phyloP scores from a whole-genome alignment of 2,113 vertebrate species.

The Sigmodon hispidus region DNA sequence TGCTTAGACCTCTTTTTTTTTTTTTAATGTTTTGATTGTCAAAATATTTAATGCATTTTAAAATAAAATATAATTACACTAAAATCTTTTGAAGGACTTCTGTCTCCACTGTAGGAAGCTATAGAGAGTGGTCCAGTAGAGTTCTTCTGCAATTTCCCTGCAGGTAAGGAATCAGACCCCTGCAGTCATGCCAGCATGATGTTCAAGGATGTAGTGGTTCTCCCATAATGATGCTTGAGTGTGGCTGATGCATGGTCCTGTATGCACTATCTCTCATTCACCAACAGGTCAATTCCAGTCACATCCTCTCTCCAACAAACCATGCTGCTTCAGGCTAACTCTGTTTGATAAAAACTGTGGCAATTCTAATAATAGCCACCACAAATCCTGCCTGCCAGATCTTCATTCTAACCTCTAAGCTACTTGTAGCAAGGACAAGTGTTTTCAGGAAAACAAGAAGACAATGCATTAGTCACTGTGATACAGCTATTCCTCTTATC shows the following conservation, averaged over 20 bases:
- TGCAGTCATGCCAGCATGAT: not conserved
- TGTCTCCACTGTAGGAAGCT: not conserved
- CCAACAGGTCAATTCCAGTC: slow-evolving; percentile 1
- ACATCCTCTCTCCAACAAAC: slow-evolving; percentile 53
- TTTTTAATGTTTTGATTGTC: not conserved
- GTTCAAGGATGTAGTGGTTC: not conserved
- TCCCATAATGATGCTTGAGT: rapidly evolving
- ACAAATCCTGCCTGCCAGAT: slow-evolving; percentile 72
- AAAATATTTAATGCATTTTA: not conserved
- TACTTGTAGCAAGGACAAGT: slow-evolving; percentile 77
- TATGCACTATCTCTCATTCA: not conserved
- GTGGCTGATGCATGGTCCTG: not conserved
- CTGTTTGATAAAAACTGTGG: slow-evolving; percentile 61
- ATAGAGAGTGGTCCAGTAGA: not conserved
- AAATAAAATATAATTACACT: not conserved
- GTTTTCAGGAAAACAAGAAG: slow-evolving; percentile 79
- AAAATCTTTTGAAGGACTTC: not conserved
- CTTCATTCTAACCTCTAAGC: slow-evolving; percentile 78
- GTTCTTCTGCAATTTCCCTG: not conserved
- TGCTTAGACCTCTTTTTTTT: not conserved
- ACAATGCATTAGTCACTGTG: not conserved
- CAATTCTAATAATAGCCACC: slow-evolving; percentile 75
- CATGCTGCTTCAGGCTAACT: slow-evolving; percentile 33
- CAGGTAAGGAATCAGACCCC: not conserved
- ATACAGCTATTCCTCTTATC: not conserved